Percentiles rank a stretch among this genome's conserved stretches.
Evolutionary conservation across 2,797 vertebrate species (phyloP).

Genomic region (Eleutherodactylus coqui): DNA sequence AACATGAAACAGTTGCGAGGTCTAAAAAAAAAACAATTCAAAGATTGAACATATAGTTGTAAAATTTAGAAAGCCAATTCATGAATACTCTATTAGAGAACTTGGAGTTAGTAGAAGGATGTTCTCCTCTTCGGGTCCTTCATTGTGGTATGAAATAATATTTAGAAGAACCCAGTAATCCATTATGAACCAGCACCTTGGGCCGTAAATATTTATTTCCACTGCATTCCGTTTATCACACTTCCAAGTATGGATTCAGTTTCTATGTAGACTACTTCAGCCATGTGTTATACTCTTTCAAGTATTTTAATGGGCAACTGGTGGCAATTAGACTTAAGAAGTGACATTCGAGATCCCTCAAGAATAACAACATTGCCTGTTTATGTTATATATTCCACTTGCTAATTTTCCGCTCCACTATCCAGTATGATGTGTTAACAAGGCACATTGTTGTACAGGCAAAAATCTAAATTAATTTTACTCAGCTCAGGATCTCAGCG

Average conservation of each 20-base stretch:
- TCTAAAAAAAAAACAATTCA: no score
- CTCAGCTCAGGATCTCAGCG: slow-evolving; percentile 22
- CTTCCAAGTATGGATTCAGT: background rate
- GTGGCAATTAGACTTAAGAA: background rate
- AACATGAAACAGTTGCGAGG: no score
- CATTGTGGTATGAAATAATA: no score
- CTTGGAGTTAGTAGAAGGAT: no score
- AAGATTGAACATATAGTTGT: no score
- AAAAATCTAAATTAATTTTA: slow-evolving; percentile 36
- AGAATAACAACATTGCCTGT: background rate
- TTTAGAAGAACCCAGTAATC: background rate
- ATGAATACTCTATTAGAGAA: no score
- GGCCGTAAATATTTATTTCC: background rate
- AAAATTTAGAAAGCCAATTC: no score
- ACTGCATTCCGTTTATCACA: background rate
- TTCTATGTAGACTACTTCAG: background rate
- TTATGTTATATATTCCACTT: background rate
- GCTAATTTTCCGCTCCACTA: background rate
- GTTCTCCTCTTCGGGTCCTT: no score
- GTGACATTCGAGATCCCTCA: background rate
- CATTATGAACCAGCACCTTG: background rate
- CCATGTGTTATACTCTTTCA: no score
- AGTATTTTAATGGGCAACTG: background rate
- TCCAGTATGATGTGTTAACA: slow-evolving; percentile 10
- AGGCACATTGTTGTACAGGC: slow-evolving; percentile 8